Base-by-base conservation (phyloP, 2,888 invertebrate genomes). In the Tineola bisselliella region DNA sequence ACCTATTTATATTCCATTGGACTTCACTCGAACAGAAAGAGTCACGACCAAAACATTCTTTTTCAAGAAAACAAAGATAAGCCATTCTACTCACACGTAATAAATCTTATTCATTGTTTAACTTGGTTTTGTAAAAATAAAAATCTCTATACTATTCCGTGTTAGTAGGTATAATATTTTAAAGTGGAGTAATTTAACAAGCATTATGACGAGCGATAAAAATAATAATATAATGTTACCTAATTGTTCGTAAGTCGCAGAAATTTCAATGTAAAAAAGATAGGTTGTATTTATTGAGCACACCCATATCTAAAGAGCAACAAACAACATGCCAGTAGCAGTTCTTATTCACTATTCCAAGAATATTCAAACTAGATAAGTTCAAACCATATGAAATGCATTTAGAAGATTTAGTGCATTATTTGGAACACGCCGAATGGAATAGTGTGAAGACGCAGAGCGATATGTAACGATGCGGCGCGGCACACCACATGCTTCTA, bases 401-500 rank as follows among this genome's bases (percentile, higher is more conserved):
- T 38, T 3, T 38, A 38, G n/a, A 38, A 38, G 38, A 38, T 38
- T 38, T 38, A 38, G 6, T 38, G 38, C 38, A 38, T 38, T 48
- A 17, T 48, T 18, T 48, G 48, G 15, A 48, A 13, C 12, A 48
- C 48, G 59, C 59, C 57, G 56, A 62, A 62, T 57, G 62, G 56
- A 64, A 63, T 63, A 62, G 64, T 62, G 63, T 62, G 52, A 56
- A 38, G 60, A 63, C 62, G 63, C 63, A 62, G 48, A 3, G 15
- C 48, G 48, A 3, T 8, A 15, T 48, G 38, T 6, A 38, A 3
- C 5, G 63, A 62, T 65, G 67, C 68, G 71, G 66, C 69, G 72
- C 69, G 63, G 62, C 65, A 66, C 67, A 71, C 66, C 69, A 73
- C 69, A 63, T 74, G 70, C 74, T 75, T 76, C 74, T 76, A 67